Base-by-base conservation (phyloP, 2,888 invertebrate species). In the Pinctada fucata region DNA sequence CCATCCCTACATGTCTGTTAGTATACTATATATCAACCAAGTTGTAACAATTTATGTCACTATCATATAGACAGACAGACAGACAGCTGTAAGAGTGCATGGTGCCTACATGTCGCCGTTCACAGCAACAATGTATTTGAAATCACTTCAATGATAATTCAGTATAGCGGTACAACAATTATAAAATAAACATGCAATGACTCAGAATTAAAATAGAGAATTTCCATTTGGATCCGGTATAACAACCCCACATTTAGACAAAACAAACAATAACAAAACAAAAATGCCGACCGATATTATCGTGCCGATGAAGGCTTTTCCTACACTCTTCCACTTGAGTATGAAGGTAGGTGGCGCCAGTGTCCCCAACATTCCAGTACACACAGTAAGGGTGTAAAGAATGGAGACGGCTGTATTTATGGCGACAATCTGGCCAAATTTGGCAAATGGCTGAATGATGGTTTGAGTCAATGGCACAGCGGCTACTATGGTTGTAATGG, bases 361-460 rank as follows among this genome's bases (percentile, higher is more conserved):
- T 6, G 88, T 82, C 52, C 86, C 84, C 65, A 91, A 85, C 65
- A 90, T 82, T 5, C 90, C 89, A 4, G 88, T 84, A 76, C 91
- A 89, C 13, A 89, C 87, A 10, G 90, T 89, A 49, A 91, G 83
- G 2, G 91, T 88, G 81, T 89, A 90, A 31, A 90, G 51, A 73
- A 91, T 89, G 66, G 90, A 88, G 13, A 91, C 88, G 5, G 88
- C 83, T 2, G 91, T 90, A 84, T 90, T 91, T 79, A 91, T 90
- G 63, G 90, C 89, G n/a, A 91, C 85, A 76, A 91, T 91, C 78
- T 88, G 82, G 16, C 91, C 91, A 84, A 91, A 91, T 76, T 90
- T 89, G 72, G 90, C 83, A 77, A 91, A 91, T 3, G 91, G 91
- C 74, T 87, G 88, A 71, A 91, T 91, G 68, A 84, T 86, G 6